These are phyloP conservation scores for Microdon myrmicae DNA, from an alignment of 2,888 invertebrate genomes.

Conservation along the genomic window DNA sequence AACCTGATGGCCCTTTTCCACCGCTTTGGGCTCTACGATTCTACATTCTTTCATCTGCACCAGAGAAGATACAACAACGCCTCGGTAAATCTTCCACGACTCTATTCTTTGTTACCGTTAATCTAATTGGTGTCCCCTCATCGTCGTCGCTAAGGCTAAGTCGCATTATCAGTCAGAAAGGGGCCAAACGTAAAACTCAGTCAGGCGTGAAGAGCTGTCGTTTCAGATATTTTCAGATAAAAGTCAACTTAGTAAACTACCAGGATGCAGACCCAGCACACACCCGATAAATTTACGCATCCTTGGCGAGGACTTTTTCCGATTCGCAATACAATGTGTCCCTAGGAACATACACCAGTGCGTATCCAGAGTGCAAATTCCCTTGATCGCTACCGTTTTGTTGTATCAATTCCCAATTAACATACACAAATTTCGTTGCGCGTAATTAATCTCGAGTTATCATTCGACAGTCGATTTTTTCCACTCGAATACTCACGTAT, in stretches of 20 bases:
- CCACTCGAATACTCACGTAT: conserved; percentile 17
- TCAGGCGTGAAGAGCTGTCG: conserved; percentile 50
- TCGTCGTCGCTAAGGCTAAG: conserved; percentile 40
- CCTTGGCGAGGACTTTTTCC: no score
- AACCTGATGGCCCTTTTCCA: no score
- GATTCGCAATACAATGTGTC: no score
- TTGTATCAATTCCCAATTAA: no score
- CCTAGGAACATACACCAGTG: no score
- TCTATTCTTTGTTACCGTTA: conserved; percentile 17
- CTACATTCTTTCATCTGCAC: no score
- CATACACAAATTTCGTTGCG: no score
- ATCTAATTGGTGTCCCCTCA: conserved; percentile 47
- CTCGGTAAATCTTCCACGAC: conserved; percentile 1
- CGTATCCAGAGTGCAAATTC: no score
- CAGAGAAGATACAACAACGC: conserved; percentile 6
- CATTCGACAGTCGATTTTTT: conserved; percentile 32
- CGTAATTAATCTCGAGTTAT: no score
- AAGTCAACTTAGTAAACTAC: conserved; percentile 26
- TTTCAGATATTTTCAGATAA: conserved; percentile 44
- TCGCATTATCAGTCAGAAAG: conserved; percentile 49
- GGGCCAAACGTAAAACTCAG: conserved; percentile 49
- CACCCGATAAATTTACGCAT: no score
- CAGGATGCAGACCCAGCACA: conserved; percentile 1
- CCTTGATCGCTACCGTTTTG: no score
- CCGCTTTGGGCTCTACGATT: no score